phyloP scores from a whole-genome alignment of 1,140 invertebrate genomes.

The Neodiprion fabricii region DNA sequence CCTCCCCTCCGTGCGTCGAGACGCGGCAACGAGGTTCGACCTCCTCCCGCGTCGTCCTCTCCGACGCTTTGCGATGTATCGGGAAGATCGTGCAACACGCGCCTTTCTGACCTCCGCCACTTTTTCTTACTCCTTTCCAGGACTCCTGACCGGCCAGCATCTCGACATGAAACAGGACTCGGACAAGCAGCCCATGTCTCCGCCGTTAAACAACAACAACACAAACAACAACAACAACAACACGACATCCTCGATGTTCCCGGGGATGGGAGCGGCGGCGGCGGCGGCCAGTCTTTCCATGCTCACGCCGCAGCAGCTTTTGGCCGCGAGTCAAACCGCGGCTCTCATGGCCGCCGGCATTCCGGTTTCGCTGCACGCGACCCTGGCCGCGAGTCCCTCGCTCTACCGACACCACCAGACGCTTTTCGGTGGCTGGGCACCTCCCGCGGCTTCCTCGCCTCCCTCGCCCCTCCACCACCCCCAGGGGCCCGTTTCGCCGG shows the following conservation, averaged over 20 bases:
- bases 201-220: slow-evolving; percentile 49
- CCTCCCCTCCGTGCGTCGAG: no score
- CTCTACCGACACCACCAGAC: slow-evolving; percentile 62
- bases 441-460: slow-evolving; percentile 43
- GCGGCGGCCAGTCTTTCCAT: slow-evolving; percentile 57
- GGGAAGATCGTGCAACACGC: not conserved
- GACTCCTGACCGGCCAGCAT: slow-evolving; percentile 46
- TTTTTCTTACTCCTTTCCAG: slow-evolving; percentile 44
- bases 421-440: slow-evolving; percentile 60
- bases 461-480: slow-evolving; percentile 48
- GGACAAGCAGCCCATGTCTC: slow-evolving; percentile 53
- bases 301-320: slow-evolving; percentile 62
- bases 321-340: slow-evolving; percentile 63
- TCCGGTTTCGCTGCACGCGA: slow-evolving; percentile 49
- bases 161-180: slow-evolving; percentile 52
- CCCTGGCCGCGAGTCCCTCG: slow-evolving; percentile 46
- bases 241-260: slow-evolving; percentile 47
- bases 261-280: slow-evolving; percentile 54
- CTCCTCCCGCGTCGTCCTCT: no score
- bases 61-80: no score
- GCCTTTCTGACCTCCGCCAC: slow-evolving; percentile 17
- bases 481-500: slow-evolving; percentile 48
- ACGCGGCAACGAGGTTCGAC: no score
- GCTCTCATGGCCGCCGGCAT: slow-evolving; percentile 62
- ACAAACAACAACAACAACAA: slow-evolving; percentile 49